Conservation (phyloP, 23 tunicate genomes). For the Styela plicata region DNA sequence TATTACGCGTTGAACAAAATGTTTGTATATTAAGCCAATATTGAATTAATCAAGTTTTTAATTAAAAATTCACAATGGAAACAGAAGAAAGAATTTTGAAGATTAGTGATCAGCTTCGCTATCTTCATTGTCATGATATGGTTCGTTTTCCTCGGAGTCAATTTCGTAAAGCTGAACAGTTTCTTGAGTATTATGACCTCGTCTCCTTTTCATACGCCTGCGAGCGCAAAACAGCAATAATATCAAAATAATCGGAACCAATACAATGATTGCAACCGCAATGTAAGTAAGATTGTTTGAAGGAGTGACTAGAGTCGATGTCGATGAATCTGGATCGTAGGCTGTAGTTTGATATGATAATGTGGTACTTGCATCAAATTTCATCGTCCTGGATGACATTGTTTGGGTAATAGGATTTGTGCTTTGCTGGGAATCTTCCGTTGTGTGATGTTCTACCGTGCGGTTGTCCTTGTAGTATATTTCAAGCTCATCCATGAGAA, state of each 20-base stretch:
- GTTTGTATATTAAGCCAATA: too few species aligned
- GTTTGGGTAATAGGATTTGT: background rate
- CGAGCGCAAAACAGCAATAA: background rate
- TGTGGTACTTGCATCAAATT: background rate
- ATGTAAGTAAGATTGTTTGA: background rate
- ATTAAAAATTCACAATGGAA: too few species aligned
- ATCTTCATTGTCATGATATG: background rate
- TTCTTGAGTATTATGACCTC: background rate
- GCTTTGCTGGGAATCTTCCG: background rate
- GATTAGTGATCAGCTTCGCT: background rate
- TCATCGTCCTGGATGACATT: background rate
- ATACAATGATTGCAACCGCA: background rate
- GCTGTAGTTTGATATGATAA: background rate
- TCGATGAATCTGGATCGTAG: too few species aligned
- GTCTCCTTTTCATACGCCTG: background rate
- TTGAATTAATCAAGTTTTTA: too few species aligned
- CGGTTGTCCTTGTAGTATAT: too few species aligned
- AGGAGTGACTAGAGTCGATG: background rate
- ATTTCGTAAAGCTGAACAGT: background rate
- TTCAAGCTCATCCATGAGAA: background rate
- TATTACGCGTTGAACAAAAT: too few species aligned
- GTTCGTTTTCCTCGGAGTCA: background rate
- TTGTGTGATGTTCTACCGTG: background rate
- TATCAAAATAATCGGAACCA: background rate
- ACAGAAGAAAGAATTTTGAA: too few species aligned